Conservation (phyloP, 2,113 vertebrate genomes). For the Hippopotamus amphibius region DNA sequence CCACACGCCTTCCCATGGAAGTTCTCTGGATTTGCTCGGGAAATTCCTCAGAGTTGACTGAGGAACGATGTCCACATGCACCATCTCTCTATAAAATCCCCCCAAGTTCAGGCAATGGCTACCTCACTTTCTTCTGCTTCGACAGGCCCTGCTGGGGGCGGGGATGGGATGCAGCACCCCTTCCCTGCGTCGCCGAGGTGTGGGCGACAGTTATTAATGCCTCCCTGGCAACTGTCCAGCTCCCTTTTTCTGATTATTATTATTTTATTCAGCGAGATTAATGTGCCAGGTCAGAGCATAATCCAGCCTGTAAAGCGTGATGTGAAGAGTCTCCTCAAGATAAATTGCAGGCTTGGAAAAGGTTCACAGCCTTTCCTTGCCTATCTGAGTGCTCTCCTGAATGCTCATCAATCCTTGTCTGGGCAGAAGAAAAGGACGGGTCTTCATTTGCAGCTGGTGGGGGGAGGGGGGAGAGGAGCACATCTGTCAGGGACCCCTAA, state of each 20-base stretch:
- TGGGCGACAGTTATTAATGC: slow-evolving; percentile 89
- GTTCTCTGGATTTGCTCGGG: neutral
- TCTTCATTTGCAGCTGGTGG: slow-evolving; percentile 87
- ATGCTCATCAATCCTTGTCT: slow-evolving; percentile 92
- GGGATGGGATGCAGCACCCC: neutral
- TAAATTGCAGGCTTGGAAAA: slow-evolving; percentile 89
- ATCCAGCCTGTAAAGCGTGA: slow-evolving; percentile 83
- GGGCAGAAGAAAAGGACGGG: slow-evolving; percentile 86
- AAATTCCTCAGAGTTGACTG: neutral
- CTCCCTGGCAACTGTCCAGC: slow-evolving; percentile 87
- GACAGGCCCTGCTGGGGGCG: neutral
- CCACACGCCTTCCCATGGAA: neutral
- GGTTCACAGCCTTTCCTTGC: slow-evolving; percentile 88
- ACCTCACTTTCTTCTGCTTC: neutral
- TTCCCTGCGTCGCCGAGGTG: slow-evolving; percentile 42
- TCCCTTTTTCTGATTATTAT: slow-evolving; percentile 85
- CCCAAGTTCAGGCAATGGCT: neutral
- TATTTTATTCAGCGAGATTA: slow-evolving; percentile 91
- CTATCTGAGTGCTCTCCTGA: slow-evolving; percentile 87
- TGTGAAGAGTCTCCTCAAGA: slow-evolving; percentile 88
- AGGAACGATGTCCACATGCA: neutral
- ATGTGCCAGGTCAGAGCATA: slow-evolving; percentile 88
- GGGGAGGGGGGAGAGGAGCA: slow-evolving; percentile 80
- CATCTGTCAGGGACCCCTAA: slow-evolving; percentile 89
- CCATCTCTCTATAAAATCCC: neutral